Conservation (phyloP, 2,888 invertebrate genomes). For the Phortica okadai region DNA sequence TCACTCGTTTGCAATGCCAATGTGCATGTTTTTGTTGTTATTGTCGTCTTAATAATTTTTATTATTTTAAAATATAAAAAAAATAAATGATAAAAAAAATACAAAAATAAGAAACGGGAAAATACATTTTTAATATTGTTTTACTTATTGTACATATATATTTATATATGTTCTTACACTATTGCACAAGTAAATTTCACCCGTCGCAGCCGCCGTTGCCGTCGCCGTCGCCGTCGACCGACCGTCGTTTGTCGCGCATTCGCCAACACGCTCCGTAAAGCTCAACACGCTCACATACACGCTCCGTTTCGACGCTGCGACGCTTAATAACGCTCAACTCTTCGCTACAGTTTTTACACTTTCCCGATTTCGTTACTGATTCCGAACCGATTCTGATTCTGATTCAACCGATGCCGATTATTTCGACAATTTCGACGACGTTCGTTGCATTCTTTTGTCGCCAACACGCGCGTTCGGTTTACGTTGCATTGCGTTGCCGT, state of each 20-base stretch:
- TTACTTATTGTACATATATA: background rate
- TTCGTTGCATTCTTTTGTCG: conserved; percentile 15
- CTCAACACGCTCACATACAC: conserved; percentile 11
- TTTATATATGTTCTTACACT: background rate
- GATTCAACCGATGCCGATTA: conserved; percentile 12
- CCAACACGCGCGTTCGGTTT: conserved; percentile 13
- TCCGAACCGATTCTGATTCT: background rate
- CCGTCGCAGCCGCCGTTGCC: background rate
- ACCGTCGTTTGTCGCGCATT: background rate
- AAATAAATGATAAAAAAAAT: background rate
- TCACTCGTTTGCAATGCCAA: background rate
- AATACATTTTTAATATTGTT: background rate
- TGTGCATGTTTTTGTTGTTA: background rate
- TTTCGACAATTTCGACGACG: conserved; percentile 14
- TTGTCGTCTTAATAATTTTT: conserved; percentile 19
- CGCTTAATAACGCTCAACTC: background rate
- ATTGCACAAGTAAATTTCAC: background rate
- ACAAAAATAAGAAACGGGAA: conserved; percentile 12
- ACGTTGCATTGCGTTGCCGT: background rate
- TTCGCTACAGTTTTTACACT: background rate
- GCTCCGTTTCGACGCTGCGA: background rate
- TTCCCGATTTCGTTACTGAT: conserved; percentile 8
- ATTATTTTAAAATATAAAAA: conserved; percentile 17
- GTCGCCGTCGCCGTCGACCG: background rate
- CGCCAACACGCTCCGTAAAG: conserved; percentile 4